These are phyloP conservation scores for Dorcus parallelipipedus DNA, from an alignment of 2,888 invertebrate genomes.

Conservation along the genomic window DNA sequence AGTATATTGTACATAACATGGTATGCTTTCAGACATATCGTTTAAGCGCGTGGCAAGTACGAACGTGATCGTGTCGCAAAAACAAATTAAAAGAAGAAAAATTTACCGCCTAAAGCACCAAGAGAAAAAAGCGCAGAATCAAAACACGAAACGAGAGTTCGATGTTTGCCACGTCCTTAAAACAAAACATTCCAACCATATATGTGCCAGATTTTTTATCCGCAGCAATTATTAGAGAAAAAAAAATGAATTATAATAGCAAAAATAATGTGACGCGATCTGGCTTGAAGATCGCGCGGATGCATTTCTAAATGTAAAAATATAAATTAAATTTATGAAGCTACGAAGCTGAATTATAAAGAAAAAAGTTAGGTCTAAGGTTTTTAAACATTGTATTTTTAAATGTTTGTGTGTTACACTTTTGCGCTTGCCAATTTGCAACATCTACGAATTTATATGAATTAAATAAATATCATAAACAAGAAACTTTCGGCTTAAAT, in stretches of 20 bases:
- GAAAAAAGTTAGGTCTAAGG: slow-evolving; percentile 31
- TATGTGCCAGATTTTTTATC: slow-evolving; percentile 63
- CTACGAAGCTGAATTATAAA: slow-evolving; percentile 27
- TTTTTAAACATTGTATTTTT: slow-evolving; percentile 49
- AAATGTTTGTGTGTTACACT: slow-evolving; percentile 51
- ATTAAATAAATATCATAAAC: slow-evolving; percentile 12
- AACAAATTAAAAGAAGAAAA: background rate
- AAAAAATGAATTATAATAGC: slow-evolving; percentile 34
- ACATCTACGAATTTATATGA: slow-evolving; percentile 32
- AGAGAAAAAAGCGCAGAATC: slow-evolving; percentile 2
- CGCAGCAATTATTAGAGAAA: slow-evolving; percentile 43
- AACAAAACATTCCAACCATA: slow-evolving; percentile 62
- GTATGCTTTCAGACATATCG: slow-evolving; percentile 41
- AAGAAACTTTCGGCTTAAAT: slow-evolving; percentile 20
- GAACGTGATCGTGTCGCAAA: background rate
- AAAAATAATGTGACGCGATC: slow-evolving; percentile 25
- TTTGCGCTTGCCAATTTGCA: slow-evolving; percentile 44
- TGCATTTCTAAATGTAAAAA: slow-evolving; percentile 24
- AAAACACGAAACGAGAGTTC: slow-evolving; percentile 7
- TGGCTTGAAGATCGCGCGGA: slow-evolving; percentile 22
- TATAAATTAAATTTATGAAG: slow-evolving; percentile 24
- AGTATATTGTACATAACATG: slow-evolving; percentile 36
- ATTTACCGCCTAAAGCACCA: background rate
- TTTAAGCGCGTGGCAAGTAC: slow-evolving; percentile 18
- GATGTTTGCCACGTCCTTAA: slow-evolving; percentile 21